Evolutionary conservation across 37 sponge, comb jelly and placozoan genomes (phyloP).

Genomic region (Dysidea cf. avara): DNA sequence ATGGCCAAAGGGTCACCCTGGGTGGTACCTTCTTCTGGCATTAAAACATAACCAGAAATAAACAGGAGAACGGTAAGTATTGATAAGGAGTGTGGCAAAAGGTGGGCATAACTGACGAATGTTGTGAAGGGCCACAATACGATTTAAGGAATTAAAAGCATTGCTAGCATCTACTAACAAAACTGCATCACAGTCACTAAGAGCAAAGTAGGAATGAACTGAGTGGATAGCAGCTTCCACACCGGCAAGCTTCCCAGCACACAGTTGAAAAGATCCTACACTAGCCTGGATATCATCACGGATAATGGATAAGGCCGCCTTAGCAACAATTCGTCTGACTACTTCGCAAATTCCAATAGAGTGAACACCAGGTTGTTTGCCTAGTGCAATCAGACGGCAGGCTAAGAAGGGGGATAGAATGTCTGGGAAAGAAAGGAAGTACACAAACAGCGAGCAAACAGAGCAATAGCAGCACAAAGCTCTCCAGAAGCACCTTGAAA

Average conservation of each 20-base stretch:
- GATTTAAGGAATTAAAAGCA: too few relatives aligned
- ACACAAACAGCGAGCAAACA: conserved; percentile 19
- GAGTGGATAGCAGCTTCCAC: conserved; percentile 47
- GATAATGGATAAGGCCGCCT: conserved; percentile 8
- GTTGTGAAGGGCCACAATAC: too few relatives aligned
- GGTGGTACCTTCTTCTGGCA: too few relatives aligned
- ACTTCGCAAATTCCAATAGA: conserved; percentile 39
- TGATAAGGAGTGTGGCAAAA: too few relatives aligned
- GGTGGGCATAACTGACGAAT: too few relatives aligned
- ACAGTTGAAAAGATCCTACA: conserved; percentile 37
- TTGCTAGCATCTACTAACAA: too few relatives aligned
- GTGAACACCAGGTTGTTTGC: conserved; percentile 24
- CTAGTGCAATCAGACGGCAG: conserved; percentile 37
- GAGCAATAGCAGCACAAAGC: conserved; percentile 37
- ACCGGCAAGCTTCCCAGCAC: conserved; percentile 45
- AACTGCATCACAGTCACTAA: too few relatives aligned
- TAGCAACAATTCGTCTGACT: conserved; percentile 31
- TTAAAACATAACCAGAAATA: too few relatives aligned
- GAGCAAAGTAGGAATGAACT: too few relatives aligned
- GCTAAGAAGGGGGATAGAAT: background rate
- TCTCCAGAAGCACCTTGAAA: conserved; percentile 37
- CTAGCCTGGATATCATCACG: conserved; percentile 16
- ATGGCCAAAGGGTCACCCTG: too few relatives aligned
- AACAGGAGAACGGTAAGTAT: too few relatives aligned
- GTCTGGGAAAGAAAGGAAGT: conserved; percentile 36